Evolutionary conservation across 1,140 invertebrate genomes (phyloP).

Genomic region (Ruditapes philippinarum): DNA sequence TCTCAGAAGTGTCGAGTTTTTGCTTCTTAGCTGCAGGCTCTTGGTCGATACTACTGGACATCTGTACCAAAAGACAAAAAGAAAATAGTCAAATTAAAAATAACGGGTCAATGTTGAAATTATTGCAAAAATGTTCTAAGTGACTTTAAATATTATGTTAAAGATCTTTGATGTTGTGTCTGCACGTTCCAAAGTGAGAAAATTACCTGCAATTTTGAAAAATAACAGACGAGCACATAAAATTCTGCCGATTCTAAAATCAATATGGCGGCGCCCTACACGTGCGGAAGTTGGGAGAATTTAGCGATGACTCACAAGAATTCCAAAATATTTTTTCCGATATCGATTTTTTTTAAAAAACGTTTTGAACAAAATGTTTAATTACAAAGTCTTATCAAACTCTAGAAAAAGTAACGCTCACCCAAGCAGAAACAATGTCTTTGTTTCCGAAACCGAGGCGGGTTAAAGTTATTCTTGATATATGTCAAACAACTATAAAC

Average conservation of each 20-base stretch:
- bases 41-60: conserved; percentile 84
- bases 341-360: neutral
- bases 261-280: conserved; percentile 67
- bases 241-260: conserved; percentile 45
- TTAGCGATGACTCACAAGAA: conserved; percentile 49
- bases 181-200: neutral
- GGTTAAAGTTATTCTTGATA: neutral
- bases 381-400: neutral
- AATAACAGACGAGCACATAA: conserved; percentile 52
- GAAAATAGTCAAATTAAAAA: neutral
- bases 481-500: conserved; percentile 40
- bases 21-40: conserved; percentile 84
- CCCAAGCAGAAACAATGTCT: neutral
- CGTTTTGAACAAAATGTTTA: neutral
- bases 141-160: too few relatives aligned
- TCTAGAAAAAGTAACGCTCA: neutral
- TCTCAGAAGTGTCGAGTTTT: conserved; percentile 73
- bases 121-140: neutral
- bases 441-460: conserved; percentile 17
- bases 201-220: conserved; percentile 58
- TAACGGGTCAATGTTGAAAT: neutral
- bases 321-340: neutral
- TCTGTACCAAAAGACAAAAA: conserved; percentile 73
- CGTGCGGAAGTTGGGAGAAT: conserved; percentile 69
- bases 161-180: too few relatives aligned